Evolutionary conservation across 37 sponge, comb jelly and placozoan genomes (phyloP).

Genomic region (Haliclona indistincta): DNA sequence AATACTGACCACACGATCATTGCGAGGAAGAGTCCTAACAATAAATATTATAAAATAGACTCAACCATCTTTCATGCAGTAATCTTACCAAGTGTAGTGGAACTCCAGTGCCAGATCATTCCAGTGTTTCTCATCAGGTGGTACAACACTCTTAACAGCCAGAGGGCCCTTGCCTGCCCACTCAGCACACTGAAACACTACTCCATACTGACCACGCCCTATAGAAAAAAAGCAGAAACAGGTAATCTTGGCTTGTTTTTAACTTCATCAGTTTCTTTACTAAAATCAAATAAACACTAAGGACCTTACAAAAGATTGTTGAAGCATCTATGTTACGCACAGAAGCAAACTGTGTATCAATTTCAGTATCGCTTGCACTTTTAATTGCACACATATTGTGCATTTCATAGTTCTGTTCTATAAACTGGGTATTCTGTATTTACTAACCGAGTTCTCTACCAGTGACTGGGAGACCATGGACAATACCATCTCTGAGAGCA

Average conservation of each 20-base stretch:
- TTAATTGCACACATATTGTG: too few relatives aligned
- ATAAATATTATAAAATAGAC: not conserved
- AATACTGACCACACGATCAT: slow-evolving; percentile 86
- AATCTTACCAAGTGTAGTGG: slow-evolving; percentile 92
- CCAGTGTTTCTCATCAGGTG: slow-evolving; percentile 99
- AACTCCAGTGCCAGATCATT: slow-evolving; percentile 98
- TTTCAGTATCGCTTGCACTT: too few relatives aligned
- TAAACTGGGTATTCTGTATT: too few relatives aligned
- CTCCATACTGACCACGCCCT: slow-evolving; percentile 98
- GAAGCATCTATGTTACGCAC: too few relatives aligned
- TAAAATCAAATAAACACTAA: too few relatives aligned
- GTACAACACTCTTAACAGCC: slow-evolving; percentile 93
- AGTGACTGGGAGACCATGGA: slow-evolving; percentile 87
- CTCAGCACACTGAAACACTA: slow-evolving; percentile 91
- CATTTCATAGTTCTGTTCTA: too few relatives aligned
- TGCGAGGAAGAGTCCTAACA: slow-evolving; percentile 85
- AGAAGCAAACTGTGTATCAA: too few relatives aligned
- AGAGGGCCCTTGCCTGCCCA: slow-evolving; percentile 92
- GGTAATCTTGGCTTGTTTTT: too few relatives aligned
- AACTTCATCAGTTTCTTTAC: too few relatives aligned
- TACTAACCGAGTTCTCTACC: slow-evolving; percentile 24
- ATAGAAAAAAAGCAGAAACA: slow-evolving; percentile 5
- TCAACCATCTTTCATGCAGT: not conserved
- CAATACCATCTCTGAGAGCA: slow-evolving; percentile 81
- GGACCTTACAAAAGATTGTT: too few relatives aligned